Base-by-base conservation (phyloP, 2,888 invertebrate genomes). In the Notodonta ziczac region DNA sequence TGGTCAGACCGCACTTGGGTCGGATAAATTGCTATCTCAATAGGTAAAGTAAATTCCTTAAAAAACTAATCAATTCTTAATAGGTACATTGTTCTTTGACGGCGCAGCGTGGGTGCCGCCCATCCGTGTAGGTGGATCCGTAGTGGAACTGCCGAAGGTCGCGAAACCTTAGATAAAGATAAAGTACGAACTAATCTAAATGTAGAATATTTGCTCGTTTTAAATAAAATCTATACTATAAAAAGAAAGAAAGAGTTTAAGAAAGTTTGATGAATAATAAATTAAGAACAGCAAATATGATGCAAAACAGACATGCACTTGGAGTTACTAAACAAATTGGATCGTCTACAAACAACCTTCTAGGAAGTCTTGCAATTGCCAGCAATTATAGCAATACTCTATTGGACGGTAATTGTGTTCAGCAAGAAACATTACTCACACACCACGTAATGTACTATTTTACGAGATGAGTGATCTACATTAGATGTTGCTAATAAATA, bases 91-190 rank as follows among this genome's bases (percentile, higher is more conserved):
- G 83, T 84, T 80, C 79, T 81, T 70, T 71, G 74, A 66, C 66
- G 58, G 61, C 61, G 63, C 70, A 57, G 61, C 56, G 86, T 87
- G 78, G 87, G 89, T 81, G 87, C 79, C 80, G 81, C 83, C 84
- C 86, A 84, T 81, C 80, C 77, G 78, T 66, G 83, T 85, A 76
- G 88, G 89, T 82, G 82, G 78, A 75, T 70, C 78, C 70, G 69
- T 62, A 74, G 75, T 73, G 77, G 74, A 61, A 67, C 67, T 70
- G 72, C 62, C 74, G 84, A 88, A 89, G 89, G 88, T 72, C 84
- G 63, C 64, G 53, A 63, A 67, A 68, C 68, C 67, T 73, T 69
- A 70, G 65, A 71, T 69, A 73, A 70, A 69, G 52, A 61, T 39
- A 14, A 55, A 14, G 55, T 32, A 46, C 50, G 35, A 62, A 51